These are phyloP conservation scores for Fundulus diaphanus DNA, from an alignment of 2,797 vertebrate genomes.

Conservation along the genomic window DNA sequence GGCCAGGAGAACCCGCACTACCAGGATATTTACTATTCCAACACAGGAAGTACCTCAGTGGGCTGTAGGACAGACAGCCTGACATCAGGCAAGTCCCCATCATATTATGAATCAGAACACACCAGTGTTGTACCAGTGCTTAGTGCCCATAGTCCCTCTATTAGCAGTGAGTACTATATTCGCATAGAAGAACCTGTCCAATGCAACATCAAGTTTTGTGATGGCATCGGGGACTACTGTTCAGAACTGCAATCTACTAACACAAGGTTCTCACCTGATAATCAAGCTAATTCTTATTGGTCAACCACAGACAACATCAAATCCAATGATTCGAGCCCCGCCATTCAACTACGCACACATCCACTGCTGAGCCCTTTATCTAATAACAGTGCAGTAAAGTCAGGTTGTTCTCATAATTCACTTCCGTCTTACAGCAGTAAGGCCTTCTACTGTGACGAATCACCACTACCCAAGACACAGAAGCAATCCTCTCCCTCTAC, in stretches of 20 bases:
- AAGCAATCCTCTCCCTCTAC: constrained; percentile 53
- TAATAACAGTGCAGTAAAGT: constrained; percentile 56
- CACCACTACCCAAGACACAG: constrained; percentile 53
- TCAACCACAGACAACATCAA: constrained; percentile 71
- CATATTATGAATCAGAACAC: constrained; percentile 87
- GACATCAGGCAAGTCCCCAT: constrained; percentile 85
- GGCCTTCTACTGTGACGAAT: constrained; percentile 59
- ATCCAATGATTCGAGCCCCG: constrained; percentile 78
- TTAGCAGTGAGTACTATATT: constrained; percentile 95
- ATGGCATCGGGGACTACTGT: constrained; percentile 81
- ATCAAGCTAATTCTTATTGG: constrained; percentile 76
- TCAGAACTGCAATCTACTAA: constrained; percentile 72
- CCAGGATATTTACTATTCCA: constrained; percentile 89
- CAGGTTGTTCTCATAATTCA: constrained; percentile 59
- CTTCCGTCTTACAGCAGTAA: constrained; percentile 62
- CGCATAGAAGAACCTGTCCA: constrained; percentile 92
- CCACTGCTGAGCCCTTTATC: constrained; percentile 79
- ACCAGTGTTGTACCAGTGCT: constrained; percentile 91
- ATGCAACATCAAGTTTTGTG: constrained; percentile 86
- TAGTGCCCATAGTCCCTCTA: constrained; percentile 92
- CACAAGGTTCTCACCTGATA: constrained; percentile 65
- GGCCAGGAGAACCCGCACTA: constrained; percentile 86
- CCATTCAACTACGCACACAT: constrained; percentile 83
- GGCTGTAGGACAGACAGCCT: constrained; percentile 75
- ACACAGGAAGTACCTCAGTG: constrained; percentile 65